Conservation (phyloP, 2,888 invertebrate species). For the Leptogaster cylindrica region DNA sequence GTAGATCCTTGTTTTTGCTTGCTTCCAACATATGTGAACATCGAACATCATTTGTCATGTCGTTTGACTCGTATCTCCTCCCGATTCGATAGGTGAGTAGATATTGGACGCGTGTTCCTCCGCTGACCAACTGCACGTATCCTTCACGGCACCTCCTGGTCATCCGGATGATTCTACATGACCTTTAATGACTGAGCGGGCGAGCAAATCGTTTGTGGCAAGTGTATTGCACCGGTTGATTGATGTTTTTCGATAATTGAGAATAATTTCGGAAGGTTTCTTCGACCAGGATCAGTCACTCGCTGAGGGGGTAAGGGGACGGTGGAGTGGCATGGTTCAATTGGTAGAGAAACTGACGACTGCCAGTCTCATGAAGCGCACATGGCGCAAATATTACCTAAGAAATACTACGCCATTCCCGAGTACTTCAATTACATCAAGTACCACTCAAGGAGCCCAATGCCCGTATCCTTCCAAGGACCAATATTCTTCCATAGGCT, state of each 20-base stretch:
- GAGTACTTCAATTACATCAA: slow-evolving; percentile 44
- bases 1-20: slow-evolving; percentile 41
- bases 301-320: too few species aligned
- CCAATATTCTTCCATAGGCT: slow-evolving; percentile 1
- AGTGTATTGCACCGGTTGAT: slow-evolving; percentile 11
- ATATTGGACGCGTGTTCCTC: slow-evolving; percentile 17
- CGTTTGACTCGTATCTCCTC: slow-evolving; percentile 41
- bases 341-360: too few species aligned
- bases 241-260: slow-evolving; percentile 24
- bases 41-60: slow-evolving; percentile 48
- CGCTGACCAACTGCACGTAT: background rate
- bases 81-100: slow-evolving; percentile 37
- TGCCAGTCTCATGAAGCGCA: slow-evolving; percentile 41
- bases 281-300: too few species aligned
- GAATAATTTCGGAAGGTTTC: slow-evolving; percentile 1
- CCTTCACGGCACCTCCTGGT: slow-evolving; percentile 3
- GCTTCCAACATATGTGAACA: slow-evolving; percentile 45
- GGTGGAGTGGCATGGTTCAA: too few species aligned
- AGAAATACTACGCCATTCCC: slow-evolving; percentile 14
- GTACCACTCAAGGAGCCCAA: slow-evolving; percentile 39
- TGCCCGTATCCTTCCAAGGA: slow-evolving; percentile 1
- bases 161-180: slow-evolving; percentile 21
- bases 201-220: slow-evolving; percentile 32
- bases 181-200: slow-evolving; percentile 29
- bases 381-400: slow-evolving; percentile 42